Evolutionary conservation across 2,113 vertebrate species (phyloP), one percentile per base, ranked within the genome.

Genomic region (Blennius ocellaris): DNA sequence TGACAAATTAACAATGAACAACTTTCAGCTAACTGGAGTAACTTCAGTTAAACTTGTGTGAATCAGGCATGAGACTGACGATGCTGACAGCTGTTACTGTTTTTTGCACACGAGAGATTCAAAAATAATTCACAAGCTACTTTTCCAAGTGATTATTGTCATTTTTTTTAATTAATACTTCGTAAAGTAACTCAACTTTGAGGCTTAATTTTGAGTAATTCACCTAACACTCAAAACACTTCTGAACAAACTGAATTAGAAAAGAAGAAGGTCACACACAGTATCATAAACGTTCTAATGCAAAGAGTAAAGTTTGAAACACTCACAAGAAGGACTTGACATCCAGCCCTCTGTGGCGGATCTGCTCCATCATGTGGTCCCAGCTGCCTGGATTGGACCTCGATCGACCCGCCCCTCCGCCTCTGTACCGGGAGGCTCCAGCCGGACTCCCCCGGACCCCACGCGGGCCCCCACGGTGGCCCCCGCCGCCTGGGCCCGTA

Each of bases 301-400:
- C 15, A 70, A 37, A 14, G 53, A 36, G 48, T 69, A 74, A 77
- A 65, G 43, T 6, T 71, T 0, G 38, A n/a, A 41, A 74, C 36
- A 98, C 98, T 99, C 94, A 99, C 98, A 99, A 91, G 87, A 99
- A 99, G 50, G 98, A 99, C 91, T 97, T 99, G 95, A 99, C 96
- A 60, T 99, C 98, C 95, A 99, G 94, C 84, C 98, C 98, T 87
- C 96, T 96, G 93, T 95, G 94, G 86, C 98, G 97, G 90, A 99
- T 98, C 93, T 99, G 97, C 87, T 97, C 97, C 96, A 99, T 94
- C 96, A 98, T 93, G 89, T 99, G 96, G 93, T 99, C 98, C 97
- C 96, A 99, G 94, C 97, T 98, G 88, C 98, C 97, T 1, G 98
- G 96, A 85, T 97, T 97, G 87, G 96, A 96, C 87, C 97, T 94